Evolutionary conservation across 2,888 invertebrate genomes (phyloP), one percentile per base, ranked within the genome.

Genomic region (Andrena haemorrhoa): DNA sequence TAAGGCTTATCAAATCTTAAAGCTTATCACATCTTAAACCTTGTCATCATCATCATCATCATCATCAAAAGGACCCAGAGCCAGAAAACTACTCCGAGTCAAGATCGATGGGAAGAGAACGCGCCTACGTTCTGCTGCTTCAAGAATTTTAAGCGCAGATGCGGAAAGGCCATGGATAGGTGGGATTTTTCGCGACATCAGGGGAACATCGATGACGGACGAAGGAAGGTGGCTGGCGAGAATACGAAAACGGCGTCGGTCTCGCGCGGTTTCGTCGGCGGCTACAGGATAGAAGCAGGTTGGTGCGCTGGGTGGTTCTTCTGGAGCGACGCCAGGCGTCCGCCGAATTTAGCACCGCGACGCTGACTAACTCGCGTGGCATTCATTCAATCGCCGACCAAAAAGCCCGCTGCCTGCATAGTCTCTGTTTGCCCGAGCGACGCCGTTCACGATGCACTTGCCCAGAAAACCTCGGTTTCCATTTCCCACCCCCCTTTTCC

Each of bases 311-410:
- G 92, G 92, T 93, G 93, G 92, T 93, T 93, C 91, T 90, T 89
- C 91, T 94, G 93, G 93, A 92, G 31, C 75, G 82, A 79, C 74
- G 93, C 93, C 93, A 93, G 90, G 86, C 90, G 88, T 90, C 89
- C 89, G 92, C 91, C 92, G 91, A 92, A 94, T 93, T 94, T 94
- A 94, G 94, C 92, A 92, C 88, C 92, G 90, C 90, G 92, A 90
- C 91, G 93, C 93, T 94, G 94, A 94, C 94, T 94, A 93, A 94
- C 93, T 90, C 91, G 90, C 91, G 92, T 92, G 91, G 93, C 92
- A 94, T 94, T 93, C 94, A 94, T 94, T 94, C 93, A 94, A 91
- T 91, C 90, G 90, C 87, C 89, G 89, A 91, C 88, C 85, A 88
- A 89, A 91, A 92, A 90, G 89, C 87, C 87, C 75, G 79, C 75